A percentile compares a stretch with the other conserved stretches of the same genome.
Conservation (phyloP, 2,797 vertebrate genomes). For the Florisuga fusca region DNA sequence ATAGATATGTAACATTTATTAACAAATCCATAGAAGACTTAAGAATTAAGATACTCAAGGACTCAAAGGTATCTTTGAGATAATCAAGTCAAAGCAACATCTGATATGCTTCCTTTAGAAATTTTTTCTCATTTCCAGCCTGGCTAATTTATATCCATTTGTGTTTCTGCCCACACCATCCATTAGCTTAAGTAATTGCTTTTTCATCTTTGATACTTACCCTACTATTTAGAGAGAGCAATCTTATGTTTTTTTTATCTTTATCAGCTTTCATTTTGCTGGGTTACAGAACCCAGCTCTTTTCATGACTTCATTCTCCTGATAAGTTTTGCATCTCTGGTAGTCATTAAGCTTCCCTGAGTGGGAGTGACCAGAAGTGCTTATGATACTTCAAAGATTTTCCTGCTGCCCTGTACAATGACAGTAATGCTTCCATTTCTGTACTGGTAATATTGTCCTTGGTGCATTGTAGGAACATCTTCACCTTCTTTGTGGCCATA, state of each 20-base stretch:
- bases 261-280: neutral
- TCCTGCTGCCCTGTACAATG: neutral
- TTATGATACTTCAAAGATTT: neutral
- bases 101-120: neutral
- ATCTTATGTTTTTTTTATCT: neutral
- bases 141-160: neutral
- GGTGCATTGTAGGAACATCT: neutral
- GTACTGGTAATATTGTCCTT: neutral
- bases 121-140: neutral
- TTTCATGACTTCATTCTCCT: neutral
- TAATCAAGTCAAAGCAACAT: neutral
- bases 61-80: neutral
- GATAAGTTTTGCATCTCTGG: neutral
- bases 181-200: neutral
- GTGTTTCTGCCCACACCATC: neutral
- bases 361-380: neutral
- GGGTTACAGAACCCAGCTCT: neutral
- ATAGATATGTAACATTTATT: neutral
- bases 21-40: neutral
- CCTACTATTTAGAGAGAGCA: neutral
- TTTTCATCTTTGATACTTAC: slow-evolving; percentile 4
- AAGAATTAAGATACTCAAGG: neutral
- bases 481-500: neutral
- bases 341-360: neutral
- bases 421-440: neutral